A percentile compares a stretch with the other conserved stretches of the same genome.
phyloP scores from a whole-genome alignment of 1,140 invertebrate genomes.

The Papilio polyxenes region DNA sequence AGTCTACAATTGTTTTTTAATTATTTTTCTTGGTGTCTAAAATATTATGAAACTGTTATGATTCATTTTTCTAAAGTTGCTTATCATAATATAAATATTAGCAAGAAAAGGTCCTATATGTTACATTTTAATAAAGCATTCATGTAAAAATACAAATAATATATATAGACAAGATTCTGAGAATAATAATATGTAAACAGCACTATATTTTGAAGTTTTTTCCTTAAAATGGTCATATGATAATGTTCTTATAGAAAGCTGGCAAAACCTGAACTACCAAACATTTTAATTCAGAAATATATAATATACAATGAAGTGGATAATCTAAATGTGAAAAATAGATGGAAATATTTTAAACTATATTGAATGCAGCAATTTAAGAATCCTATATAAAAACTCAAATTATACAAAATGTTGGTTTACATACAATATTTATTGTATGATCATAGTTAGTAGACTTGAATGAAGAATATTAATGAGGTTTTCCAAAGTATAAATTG shows the following conservation, averaged over 20 bases:
- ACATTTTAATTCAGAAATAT: background rate
- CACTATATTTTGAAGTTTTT: too few relatives aligned
- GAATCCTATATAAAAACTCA: background rate
- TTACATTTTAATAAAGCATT: too few relatives aligned
- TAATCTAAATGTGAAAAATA: background rate
- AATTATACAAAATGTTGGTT: background rate
- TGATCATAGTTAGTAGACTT: constrained; percentile 23
- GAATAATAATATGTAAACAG: too few relatives aligned
- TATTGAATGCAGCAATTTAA: background rate
- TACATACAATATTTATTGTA: background rate
- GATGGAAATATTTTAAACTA: background rate
- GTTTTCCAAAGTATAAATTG: background rate
- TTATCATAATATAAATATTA: too few relatives aligned
- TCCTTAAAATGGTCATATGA: background rate
- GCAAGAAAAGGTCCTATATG: too few relatives aligned
- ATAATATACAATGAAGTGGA: too few relatives aligned
- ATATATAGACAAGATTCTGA: too few relatives aligned
- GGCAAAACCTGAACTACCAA: background rate
- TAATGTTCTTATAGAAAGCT: background rate
- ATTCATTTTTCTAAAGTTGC: too few relatives aligned
- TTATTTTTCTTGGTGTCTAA: too few relatives aligned
- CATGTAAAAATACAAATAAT: too few relatives aligned
- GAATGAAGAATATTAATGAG: background rate
- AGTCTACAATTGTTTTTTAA: too few relatives aligned
- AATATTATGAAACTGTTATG: too few relatives aligned